phyloP scores from a whole-genome alignment of 2,797 vertebrate genomes.

The Darevskia nairensis region DNA sequence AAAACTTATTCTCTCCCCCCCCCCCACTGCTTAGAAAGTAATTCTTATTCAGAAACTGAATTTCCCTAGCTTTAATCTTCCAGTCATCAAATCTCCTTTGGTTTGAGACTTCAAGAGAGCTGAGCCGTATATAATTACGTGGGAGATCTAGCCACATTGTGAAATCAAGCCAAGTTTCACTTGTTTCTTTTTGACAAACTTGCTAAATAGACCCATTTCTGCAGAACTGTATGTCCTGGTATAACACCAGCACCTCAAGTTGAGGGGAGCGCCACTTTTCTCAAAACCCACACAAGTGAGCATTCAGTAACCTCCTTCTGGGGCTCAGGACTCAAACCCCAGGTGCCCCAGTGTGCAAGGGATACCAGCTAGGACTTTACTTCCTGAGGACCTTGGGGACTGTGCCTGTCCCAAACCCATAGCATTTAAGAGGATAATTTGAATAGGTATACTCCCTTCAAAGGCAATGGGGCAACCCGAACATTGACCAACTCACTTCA shows the following conservation, averaged over 20 bases:
- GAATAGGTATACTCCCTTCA: not conserved
- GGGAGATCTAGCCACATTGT: not conserved
- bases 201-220: not conserved
- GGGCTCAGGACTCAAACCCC: not conserved
- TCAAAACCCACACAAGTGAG: not conserved
- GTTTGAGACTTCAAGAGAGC: conserved; percentile 14
- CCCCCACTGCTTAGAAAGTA: not conserved
- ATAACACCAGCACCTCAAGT: not conserved
- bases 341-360: not conserved
- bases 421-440: not conserved
- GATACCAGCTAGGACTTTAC: not conserved
- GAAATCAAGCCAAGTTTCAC: conserved; percentile 7
- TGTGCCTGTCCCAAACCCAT: not conserved
- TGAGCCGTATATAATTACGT: not conserved
- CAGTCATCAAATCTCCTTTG: conserved; percentile 10
- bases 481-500: not conserved
- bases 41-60: conserved; percentile 24
- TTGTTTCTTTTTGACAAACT: conserved; percentile 7
- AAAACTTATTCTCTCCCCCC: not conserved
- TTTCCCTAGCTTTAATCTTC: conserved; percentile 16
- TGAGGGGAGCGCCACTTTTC: not conserved
- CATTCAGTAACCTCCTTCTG: not conserved
- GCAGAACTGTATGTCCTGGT: not conserved
- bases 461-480: not conserved
- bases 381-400: not conserved